Conservation (phyloP, 2,888 invertebrate genomes). For the Deroplatys truncata region DNA sequence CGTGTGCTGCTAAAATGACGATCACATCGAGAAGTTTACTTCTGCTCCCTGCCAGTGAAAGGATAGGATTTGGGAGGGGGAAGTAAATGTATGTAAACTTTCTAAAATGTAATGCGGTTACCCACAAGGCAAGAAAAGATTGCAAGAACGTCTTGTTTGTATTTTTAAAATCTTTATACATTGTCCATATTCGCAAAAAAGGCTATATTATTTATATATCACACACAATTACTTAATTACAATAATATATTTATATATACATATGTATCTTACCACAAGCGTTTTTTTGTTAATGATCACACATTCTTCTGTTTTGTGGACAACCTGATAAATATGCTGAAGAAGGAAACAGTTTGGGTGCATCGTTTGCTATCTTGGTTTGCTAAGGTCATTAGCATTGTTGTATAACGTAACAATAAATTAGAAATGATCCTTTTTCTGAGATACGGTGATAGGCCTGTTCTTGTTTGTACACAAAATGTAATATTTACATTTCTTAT, state of each 20-base stretch:
- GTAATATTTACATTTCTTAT: neutral
- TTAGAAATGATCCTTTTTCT: neutral
- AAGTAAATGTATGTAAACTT: no score
- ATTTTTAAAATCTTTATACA: constrained; percentile 15
- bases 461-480: neutral
- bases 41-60: neutral
- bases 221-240: constrained; percentile 14
- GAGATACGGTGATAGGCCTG: neutral
- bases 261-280: constrained; percentile 9
- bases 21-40: neutral
- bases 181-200: neutral
- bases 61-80: neutral
- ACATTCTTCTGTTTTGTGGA: neutral
- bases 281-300: constrained; percentile 1
- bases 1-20: neutral
- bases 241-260: constrained; percentile 6
- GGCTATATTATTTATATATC: constrained; percentile 11
- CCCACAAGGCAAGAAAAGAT: neutral
- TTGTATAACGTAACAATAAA: neutral
- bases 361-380: neutral
- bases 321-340: neutral
- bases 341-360: neutral
- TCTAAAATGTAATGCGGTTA: neutral
- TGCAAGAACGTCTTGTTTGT: neutral
- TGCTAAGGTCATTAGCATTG: neutral